Evolutionary conservation across 2,888 invertebrate genomes (phyloP).

Genomic region (Furcula furcula): DNA sequence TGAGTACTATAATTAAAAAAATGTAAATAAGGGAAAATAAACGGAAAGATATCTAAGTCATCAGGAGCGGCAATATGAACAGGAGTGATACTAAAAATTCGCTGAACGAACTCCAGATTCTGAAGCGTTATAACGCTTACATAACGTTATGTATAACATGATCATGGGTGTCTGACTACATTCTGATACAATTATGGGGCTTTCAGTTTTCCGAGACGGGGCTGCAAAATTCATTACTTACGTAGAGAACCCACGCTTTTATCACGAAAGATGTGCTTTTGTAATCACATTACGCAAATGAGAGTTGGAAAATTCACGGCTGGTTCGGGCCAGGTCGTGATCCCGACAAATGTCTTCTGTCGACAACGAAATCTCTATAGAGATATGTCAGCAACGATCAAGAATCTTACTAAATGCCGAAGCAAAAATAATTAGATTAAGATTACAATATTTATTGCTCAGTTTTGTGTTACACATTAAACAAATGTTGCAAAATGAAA

Average conservation of each 20-base stretch:
- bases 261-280: slow-evolving; percentile 79
- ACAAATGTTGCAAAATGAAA: no score
- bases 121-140: no score
- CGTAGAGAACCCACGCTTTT: slow-evolving; percentile 72
- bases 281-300: slow-evolving; percentile 81
- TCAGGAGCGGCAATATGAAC: neutral
- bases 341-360: slow-evolving; percentile 70
- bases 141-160: no score
- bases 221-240: slow-evolving; percentile 76
- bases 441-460: no score
- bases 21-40: no score
- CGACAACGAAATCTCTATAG: slow-evolving; percentile 55
- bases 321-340: slow-evolving; percentile 71
- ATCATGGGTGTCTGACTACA: slow-evolving; percentile 28
- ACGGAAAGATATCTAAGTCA: no score
- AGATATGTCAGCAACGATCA: slow-evolving; percentile 42
- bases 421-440: no score
- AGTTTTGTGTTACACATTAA: no score
- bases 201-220: slow-evolving; percentile 54
- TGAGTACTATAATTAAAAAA: no score
- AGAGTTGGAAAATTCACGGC: slow-evolving; percentile 72
- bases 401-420: slow-evolving; percentile 6
- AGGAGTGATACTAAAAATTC: no score
- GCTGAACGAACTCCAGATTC: slow-evolving; percentile 7
- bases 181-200: slow-evolving; percentile 56